A percentile compares a stretch with the other conserved stretches of the same genome.
phyloP scores from a whole-genome alignment of 2,888 invertebrate species.

The Drymonia ruficornis region DNA sequence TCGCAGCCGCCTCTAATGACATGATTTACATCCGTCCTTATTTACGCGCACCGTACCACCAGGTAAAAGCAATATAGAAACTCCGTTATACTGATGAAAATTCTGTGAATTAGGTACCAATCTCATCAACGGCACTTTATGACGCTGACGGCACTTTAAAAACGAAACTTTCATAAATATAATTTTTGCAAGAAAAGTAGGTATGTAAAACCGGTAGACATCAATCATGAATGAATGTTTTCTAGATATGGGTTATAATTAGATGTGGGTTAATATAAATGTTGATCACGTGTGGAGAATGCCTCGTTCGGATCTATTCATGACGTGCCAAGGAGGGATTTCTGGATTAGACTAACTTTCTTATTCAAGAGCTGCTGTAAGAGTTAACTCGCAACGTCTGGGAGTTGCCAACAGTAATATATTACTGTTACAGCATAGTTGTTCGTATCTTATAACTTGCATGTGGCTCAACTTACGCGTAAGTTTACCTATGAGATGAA shows the following conservation, averaged over 20 bases:
- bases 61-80: slow-evolving; percentile 49
- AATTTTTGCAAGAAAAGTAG: too few species aligned
- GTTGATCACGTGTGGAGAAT: slow-evolving; percentile 41
- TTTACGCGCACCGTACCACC: slow-evolving; percentile 49
- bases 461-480: not conserved
- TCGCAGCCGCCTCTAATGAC: slow-evolving; percentile 63
- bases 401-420: slow-evolving; percentile 10
- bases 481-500: not conserved
- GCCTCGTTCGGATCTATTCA: slow-evolving; percentile 39
- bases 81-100: slow-evolving; percentile 12
- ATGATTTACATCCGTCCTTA: slow-evolving; percentile 70
- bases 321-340: slow-evolving; percentile 41
- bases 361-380: slow-evolving; percentile 24
- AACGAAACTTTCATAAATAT: too few species aligned
- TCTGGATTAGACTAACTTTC: slow-evolving; percentile 34
- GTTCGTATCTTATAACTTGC: not conserved
- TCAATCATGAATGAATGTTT: too few species aligned
- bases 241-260: too few species aligned
- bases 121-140: too few species aligned
- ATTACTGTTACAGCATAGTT: slow-evolving; percentile 3
- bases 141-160: too few species aligned
- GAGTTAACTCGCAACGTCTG: slow-evolving; percentile 17
- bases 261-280: slow-evolving; percentile 12
- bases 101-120: too few species aligned
- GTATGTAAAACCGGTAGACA: too few species aligned